Evolutionary conservation across 92 coral and sea anemone species (phyloP).

Genomic region (Epizoanthus scotinus): DNA sequence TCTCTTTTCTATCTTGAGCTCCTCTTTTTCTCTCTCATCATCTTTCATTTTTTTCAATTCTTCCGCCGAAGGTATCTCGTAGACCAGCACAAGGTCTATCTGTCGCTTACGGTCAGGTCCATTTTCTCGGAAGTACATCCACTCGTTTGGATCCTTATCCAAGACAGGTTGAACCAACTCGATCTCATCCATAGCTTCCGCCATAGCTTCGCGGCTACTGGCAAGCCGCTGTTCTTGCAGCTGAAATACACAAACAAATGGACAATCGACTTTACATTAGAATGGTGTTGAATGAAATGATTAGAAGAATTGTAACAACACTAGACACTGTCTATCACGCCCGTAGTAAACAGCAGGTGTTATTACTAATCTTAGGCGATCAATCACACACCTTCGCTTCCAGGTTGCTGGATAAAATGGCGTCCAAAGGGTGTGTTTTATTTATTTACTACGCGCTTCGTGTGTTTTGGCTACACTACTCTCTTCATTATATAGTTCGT

Average conservation of each 20-base stretch:
- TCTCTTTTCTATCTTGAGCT: constrained; percentile 6
- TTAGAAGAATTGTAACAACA: background rate
- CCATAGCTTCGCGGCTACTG: background rate
- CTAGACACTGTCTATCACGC: background rate
- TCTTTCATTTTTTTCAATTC: constrained; percentile 13
- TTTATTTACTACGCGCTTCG: background rate
- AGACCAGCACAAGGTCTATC: constrained; percentile 3
- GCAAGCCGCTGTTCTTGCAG: background rate
- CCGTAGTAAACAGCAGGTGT: background rate
- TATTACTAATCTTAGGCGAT: background rate
- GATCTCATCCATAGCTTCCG: background rate
- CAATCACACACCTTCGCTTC: background rate
- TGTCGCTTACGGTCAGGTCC: background rate
- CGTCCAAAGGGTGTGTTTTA: background rate
- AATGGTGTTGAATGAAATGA: too few relatives aligned
- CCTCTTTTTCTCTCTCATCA: background rate
- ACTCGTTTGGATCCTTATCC: constrained; percentile 3
- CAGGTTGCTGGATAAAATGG: background rate
- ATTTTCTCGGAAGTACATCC: constrained; percentile 14
- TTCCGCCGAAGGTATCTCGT: constrained; percentile 9
- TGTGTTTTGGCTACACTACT: background rate
- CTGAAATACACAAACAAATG: constrained; percentile 1
- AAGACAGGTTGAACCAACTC: constrained; percentile 4
- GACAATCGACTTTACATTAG: too few relatives aligned
- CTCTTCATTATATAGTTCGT: background rate